Evolutionary conservation across 2,113 vertebrate genomes (phyloP).

Genomic region (Hoplias malabaricus): DNA sequence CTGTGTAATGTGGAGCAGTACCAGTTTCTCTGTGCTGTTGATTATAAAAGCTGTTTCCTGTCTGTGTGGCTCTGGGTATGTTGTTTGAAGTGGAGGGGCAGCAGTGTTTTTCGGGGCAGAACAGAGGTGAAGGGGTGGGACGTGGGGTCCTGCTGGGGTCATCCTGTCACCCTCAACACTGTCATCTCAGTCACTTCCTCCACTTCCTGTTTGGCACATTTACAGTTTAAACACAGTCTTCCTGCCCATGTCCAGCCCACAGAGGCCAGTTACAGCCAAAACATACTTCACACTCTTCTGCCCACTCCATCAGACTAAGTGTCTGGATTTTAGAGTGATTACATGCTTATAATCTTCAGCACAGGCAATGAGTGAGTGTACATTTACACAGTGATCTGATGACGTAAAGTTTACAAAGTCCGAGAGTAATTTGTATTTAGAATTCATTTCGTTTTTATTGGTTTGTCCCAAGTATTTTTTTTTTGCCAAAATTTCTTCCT

Average conservation of each 20-base stretch:
- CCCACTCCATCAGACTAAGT: neutral
- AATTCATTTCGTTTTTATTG: too few species aligned
- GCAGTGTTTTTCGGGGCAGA: too few species aligned
- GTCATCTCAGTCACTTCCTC: slow-evolving; percentile 69
- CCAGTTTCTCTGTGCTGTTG: neutral
- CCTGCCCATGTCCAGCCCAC: slow-evolving; percentile 48
- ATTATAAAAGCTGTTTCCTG: slow-evolving; percentile 57
- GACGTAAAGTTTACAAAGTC: too few species aligned
- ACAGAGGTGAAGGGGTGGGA: slow-evolving; percentile 50
- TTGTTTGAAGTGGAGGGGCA: slow-evolving; percentile 57
- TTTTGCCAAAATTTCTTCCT: too few species aligned
- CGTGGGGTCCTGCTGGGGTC: slow-evolving; percentile 12
- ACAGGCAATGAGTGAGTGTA: too few species aligned
- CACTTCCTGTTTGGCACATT: slow-evolving; percentile 66
- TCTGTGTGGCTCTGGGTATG: slow-evolving; percentile 4
- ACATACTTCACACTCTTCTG: slow-evolving; percentile 10
- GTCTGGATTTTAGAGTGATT: too few species aligned
- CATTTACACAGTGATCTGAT: too few species aligned
- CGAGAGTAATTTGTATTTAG: too few species aligned
- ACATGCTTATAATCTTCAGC: too few species aligned
- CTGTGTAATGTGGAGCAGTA: neutral
- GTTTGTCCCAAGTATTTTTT: too few species aligned
- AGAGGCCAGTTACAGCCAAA: neutral
- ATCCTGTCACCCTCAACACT: slow-evolving; percentile 43
- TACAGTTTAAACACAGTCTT: slow-evolving; percentile 62